phyloP scores from a whole-genome alignment of 2,888 invertebrate genomes.

The Bibio marci region DNA sequence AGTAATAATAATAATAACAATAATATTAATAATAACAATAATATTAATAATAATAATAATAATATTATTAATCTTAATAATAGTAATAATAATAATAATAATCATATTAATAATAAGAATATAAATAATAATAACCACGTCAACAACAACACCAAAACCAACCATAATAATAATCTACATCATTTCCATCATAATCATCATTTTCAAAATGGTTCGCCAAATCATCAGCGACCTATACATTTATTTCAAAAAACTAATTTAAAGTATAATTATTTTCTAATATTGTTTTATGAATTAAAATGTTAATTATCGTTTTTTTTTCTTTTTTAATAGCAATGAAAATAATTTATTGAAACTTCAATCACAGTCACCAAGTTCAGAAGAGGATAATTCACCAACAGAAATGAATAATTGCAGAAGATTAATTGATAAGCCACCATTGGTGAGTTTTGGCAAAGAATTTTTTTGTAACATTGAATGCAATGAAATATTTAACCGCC shows the following conservation, averaged over 20 bases:
- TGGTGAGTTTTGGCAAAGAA: conserved; percentile 33
- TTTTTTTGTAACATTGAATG: too few relatives aligned
- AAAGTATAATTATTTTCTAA: conserved; percentile 16
- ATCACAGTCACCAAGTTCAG: conserved; percentile 41
- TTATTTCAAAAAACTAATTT: conserved; percentile 23
- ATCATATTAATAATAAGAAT: not conserved
- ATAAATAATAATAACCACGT: not conserved
- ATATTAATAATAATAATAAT: not conserved
- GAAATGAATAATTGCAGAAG: conserved; percentile 74
- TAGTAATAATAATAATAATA: not conserved
- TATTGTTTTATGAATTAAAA: not conserved
- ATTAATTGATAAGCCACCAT: conserved; percentile 63
- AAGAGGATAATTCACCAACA: conserved; percentile 75
- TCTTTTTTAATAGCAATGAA: conserved; percentile 22
- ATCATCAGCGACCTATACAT: conserved; percentile 20
- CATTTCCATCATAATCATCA: conserved; percentile 5
- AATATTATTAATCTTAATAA: too few relatives aligned
- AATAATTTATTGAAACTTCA: conserved; percentile 19
- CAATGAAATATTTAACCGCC: too few relatives aligned
- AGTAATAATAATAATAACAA: conserved; percentile 1
- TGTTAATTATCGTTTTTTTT: not conserved
- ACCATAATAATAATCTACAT: conserved; percentile 1
- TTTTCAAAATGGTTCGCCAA: conserved; percentile 14
- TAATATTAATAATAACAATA: not conserved
- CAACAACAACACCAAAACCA: conserved; percentile 1